These are phyloP conservation scores for Leiothrix lutea DNA, from an alignment of 2,113 vertebrate genomes.

Conservation along the genomic window DNA sequence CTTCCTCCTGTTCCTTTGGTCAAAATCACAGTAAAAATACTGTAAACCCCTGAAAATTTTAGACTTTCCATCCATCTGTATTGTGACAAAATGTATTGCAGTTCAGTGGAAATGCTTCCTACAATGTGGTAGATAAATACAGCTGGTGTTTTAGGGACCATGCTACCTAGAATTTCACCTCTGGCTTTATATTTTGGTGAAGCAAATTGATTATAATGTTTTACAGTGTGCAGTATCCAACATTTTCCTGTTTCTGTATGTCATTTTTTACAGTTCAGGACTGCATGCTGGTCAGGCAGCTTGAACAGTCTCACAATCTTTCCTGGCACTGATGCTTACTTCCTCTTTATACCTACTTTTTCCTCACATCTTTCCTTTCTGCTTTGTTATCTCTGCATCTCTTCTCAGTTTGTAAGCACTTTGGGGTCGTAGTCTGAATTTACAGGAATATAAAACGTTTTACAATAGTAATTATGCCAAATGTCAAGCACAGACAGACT, in stretches of 20 bases:
- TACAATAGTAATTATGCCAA: conserved; percentile 1
- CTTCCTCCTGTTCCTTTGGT: not conserved
- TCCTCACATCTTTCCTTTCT: not conserved
- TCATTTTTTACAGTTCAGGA: not conserved
- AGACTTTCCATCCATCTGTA: not conserved
- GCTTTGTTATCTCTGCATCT: not conserved
- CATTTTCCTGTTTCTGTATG: not conserved
- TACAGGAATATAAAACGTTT: not conserved
- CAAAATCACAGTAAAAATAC: not conserved
- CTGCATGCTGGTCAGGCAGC: not conserved
- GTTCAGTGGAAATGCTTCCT: not conserved
- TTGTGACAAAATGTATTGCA: not conserved
- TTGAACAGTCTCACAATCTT: not conserved
- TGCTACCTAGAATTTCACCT: not conserved
- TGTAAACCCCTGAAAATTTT: not conserved
- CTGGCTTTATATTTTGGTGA: not conserved
- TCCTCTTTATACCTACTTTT: not conserved
- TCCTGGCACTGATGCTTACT: not conserved
- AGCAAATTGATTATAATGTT: not conserved
- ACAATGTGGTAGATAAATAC: not conserved
- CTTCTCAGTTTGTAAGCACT: not conserved
- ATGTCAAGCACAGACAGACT: not conserved
- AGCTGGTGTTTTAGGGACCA: not conserved
- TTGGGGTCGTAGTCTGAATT: not conserved
- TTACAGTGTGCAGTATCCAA: not conserved